phyloP scores from a whole-genome alignment of 35 echinoderm and acorn worm species.

The Stichopus chloronotus region DNA sequence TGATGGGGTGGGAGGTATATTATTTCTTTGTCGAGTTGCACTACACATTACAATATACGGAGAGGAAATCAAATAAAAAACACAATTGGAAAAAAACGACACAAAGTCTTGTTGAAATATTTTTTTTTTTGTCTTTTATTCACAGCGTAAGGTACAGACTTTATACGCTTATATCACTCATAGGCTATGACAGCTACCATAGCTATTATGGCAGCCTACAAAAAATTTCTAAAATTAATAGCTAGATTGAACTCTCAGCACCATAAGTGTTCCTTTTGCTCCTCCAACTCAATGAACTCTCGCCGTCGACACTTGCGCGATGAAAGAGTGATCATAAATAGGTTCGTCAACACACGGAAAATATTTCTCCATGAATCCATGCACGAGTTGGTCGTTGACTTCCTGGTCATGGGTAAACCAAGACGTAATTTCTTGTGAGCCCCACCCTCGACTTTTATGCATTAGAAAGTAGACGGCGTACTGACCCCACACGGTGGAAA shows the following conservation, averaged over 20 bases:
- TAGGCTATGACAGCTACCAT: neutral
- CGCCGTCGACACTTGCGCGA: neutral
- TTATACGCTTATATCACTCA: neutral
- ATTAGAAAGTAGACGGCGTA: neutral
- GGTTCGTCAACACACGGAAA: conserved; percentile 5
- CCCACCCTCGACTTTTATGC: neutral
- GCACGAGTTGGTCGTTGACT: neutral
- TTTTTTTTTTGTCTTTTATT: neutral
- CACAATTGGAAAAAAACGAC: neutral
- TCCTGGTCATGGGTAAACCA: neutral
- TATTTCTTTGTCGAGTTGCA: neutral
- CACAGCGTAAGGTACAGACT: neutral
- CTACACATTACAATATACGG: neutral
- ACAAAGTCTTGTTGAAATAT: neutral
- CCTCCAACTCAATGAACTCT: neutral
- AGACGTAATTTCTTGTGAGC: neutral
- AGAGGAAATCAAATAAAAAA: neutral
- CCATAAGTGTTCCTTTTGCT: neutral
- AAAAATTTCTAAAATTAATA: neutral
- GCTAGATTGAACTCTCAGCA: neutral
- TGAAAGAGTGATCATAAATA: neutral
- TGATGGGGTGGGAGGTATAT: neutral
- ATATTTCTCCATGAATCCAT: conserved; percentile 2
- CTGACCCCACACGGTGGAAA: conserved; percentile 4
- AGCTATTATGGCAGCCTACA: neutral